These are phyloP conservation scores for Zoanthus sociatus DNA, from an alignment of 92 coral and sea anemone genomes.

Conservation along the genomic window DNA sequence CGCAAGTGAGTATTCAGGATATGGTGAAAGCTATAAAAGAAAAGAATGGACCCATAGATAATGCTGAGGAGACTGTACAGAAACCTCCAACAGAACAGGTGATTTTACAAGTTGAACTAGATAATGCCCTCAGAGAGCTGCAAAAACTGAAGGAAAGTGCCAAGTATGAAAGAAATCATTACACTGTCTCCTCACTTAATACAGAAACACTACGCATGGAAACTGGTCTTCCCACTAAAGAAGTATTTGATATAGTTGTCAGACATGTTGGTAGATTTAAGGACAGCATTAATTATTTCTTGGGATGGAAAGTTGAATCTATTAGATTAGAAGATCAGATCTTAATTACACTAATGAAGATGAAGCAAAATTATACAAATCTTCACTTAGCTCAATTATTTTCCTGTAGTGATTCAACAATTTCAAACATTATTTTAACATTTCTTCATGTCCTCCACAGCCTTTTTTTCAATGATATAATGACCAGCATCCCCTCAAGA, in stretches of 20 bases:
- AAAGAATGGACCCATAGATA: not conserved
- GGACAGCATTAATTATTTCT: constrained; percentile 37
- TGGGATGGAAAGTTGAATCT: constrained; percentile 38
- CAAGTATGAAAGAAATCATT: constrained; percentile 31
- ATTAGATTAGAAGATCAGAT: constrained; percentile 45
- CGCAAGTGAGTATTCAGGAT: constrained; percentile 28
- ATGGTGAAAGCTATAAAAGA: constrained; percentile 23
- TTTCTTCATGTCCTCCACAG: constrained; percentile 42
- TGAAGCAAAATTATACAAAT: not conserved
- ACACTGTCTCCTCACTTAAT: constrained; percentile 6
- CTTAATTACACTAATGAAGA: constrained; percentile 39
- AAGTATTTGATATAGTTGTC: constrained; percentile 38
- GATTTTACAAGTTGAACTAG: constrained; percentile 40
- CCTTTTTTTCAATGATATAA: constrained; percentile 35
- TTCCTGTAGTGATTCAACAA: constrained; percentile 46
- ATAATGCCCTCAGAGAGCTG: constrained; percentile 34
- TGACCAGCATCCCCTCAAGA: constrained; percentile 42
- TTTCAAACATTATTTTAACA: constrained; percentile 19
- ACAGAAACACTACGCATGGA: constrained; percentile 41
- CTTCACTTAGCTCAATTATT: constrained; percentile 34
- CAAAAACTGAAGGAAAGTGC: constrained; percentile 29
- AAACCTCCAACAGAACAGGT: constrained; percentile 42
- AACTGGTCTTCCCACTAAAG: constrained; percentile 42
- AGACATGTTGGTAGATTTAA: constrained; percentile 38
- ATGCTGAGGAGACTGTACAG: not conserved